Base-by-base conservation (phyloP, 2,888 invertebrate species). In the Nomada flava region DNA sequence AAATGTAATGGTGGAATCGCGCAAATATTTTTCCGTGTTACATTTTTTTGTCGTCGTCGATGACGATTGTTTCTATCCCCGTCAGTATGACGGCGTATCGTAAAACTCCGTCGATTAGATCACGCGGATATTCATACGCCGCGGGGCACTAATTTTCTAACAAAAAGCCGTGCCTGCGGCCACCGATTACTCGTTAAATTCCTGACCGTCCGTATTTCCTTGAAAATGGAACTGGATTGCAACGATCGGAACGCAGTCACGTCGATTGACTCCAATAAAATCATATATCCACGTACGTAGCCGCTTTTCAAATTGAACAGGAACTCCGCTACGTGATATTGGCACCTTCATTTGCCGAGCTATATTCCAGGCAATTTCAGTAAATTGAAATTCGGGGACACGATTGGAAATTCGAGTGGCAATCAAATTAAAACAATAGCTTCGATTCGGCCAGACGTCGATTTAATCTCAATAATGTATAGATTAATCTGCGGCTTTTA, bases 41-140 rank as follows among this genome's bases (percentile, higher is more conserved):
- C 70, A 36, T 2, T 23, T 47, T 44, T 60, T 29, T 47, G 42
- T 57, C n/a, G 42, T 57, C n/a, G 29, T 60, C 63, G 67, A 57
- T 67, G 86, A 85, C 74, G 50, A 55, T 36, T n/a, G 55, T 73
- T 68, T 70, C 50, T 10, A 70, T 78, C 59, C 76, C 75, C 67
- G 53, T 70, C 47, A 13, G 13, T 36, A 42, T 69, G 69, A 62
- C 60, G 13, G 47, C 11, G n/a, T 20, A 52, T 53, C 36, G 57
- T 18, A 26, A 75, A 77, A 67, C 42, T 44, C 65, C 65, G 20
- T 53, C n/a, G 67, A 74, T 64, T 68, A 10, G 53, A 75, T 79
- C 55, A 23, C 53, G 20, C 44, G 1, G 44, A 47, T 18, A 59
- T 69, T 64, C 52, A 11, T 36, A 36, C 69, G 53, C 20, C 60